Conservation (phyloP, 2,113 vertebrate genomes). For the Carlito syrichta region DNA sequence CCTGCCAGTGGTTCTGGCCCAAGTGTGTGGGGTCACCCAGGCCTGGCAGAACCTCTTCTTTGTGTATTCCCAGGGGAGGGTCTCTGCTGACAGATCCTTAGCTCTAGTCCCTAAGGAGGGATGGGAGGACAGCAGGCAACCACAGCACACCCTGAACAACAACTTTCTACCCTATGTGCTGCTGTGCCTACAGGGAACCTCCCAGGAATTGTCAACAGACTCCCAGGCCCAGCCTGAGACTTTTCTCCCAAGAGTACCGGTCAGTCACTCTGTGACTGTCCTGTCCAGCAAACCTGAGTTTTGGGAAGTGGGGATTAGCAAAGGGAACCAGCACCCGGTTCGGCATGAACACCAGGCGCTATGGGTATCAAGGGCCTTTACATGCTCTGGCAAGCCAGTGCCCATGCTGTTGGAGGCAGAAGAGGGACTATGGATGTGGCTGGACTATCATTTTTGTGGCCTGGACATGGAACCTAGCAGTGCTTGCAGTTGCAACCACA, state of each 20-base stretch:
- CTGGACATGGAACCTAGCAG: background rate
- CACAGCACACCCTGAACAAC: no score
- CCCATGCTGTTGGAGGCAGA: background rate
- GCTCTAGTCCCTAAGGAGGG: background rate
- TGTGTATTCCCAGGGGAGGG: background rate
- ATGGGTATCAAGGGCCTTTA: accelerated
- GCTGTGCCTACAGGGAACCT: background rate
- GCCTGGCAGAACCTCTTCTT: background rate
- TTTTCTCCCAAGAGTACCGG: background rate
- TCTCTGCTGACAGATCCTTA: background rate
- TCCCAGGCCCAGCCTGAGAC: background rate
- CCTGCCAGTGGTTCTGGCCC: background rate
- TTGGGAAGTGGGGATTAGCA: no score
- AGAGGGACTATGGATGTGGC: background rate
- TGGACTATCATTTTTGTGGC: background rate
- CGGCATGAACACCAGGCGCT: background rate
- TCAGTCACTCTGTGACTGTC: background rate
- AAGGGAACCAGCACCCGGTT: background rate
- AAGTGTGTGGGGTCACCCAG: background rate
- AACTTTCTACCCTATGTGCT: background rate
- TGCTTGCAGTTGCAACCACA: background rate
- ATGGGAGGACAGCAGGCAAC: background rate
- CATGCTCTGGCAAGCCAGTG: accelerated
- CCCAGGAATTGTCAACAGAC: background rate
- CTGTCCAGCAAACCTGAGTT: background rate